A percentile compares a stretch with the other conserved stretches of the same genome.
phyloP scores from a whole-genome alignment of 2,888 invertebrate genomes.

The Aphidius colemani region DNA sequence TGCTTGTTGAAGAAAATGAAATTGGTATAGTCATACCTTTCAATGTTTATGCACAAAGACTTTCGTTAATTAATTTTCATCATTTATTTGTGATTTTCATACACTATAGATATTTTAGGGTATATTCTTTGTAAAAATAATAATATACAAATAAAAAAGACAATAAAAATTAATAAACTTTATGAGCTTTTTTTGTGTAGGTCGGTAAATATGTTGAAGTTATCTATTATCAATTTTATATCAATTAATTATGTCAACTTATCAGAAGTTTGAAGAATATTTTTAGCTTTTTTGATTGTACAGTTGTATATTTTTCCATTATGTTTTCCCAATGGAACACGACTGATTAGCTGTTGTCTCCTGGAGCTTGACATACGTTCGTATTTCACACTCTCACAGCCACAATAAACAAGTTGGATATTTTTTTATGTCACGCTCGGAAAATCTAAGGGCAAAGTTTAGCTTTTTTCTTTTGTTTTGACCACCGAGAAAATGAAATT shows the following conservation, averaged over 20 bases:
- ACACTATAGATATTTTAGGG: too few species aligned
- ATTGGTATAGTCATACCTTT: not conserved
- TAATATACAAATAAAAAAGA: too few species aligned
- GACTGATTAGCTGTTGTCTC: conserved; percentile 24
- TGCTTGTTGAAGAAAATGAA: not conserved
- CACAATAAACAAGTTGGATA: not conserved
- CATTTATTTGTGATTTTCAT: not conserved
- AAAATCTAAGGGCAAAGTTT: not conserved
- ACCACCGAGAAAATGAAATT: conserved; percentile 5
- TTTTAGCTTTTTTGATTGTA: too few species aligned
- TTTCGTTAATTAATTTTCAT: not conserved
- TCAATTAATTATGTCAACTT: too few species aligned
- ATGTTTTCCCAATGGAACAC: not conserved
- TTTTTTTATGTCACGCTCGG: conserved; percentile 2
- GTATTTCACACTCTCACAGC: conserved; percentile 17
- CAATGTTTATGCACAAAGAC: too few species aligned
- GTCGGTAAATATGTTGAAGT: too few species aligned
- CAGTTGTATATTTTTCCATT: not conserved
- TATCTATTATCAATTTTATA: too few species aligned
- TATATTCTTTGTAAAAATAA: not conserved
- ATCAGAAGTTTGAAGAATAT: too few species aligned
- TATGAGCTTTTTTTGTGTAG: not conserved
- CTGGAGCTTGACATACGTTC: conserved; percentile 22
- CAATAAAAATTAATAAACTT: not conserved
- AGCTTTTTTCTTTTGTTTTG: conserved; percentile 7